phyloP scores from a whole-genome alignment of 2,113 vertebrate genomes.

The Myocastor coypus region DNA sequence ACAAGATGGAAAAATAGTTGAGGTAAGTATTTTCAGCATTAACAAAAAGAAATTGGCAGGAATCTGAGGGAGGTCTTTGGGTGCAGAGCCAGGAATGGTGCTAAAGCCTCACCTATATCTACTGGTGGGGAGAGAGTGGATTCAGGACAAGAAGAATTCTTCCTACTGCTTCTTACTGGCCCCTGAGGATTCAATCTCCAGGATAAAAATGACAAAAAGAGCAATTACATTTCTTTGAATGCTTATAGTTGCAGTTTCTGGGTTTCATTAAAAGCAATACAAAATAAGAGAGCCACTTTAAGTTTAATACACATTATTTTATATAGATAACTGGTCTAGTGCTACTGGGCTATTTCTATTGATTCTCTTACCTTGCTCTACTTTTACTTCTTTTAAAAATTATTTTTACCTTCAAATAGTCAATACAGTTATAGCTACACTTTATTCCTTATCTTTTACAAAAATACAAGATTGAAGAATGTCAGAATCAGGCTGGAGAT shows the following conservation, averaged over 20 bases:
- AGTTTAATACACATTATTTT: background rate
- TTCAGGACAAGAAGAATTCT: background rate
- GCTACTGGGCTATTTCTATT: background rate
- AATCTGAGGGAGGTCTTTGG: background rate
- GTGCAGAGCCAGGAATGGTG: no score
- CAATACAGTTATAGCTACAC: background rate
- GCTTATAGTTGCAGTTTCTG: constrained; percentile 7
- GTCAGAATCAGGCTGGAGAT: background rate
- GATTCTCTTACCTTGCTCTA: background rate
- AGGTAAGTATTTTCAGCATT: background rate
- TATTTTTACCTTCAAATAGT: background rate
- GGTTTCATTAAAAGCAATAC: constrained; percentile 47
- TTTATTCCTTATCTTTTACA: background rate
- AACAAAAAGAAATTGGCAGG: background rate
- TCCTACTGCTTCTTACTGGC: background rate
- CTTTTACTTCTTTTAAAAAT: background rate
- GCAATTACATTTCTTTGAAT: constrained; percentile 33
- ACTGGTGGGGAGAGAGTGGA: fast-evolving
- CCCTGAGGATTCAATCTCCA: background rate
- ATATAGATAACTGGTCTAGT: background rate
- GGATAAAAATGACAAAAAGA: constrained; percentile 46
- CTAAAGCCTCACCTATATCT: background rate
- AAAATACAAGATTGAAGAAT: background rate
- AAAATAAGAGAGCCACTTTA: background rate
- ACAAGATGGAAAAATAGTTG: background rate